A percentile compares a stretch with the other conserved stretches of the same genome.
Conservation (phyloP, 2,888 invertebrate species). For the Oscheius sp. region DNA sequence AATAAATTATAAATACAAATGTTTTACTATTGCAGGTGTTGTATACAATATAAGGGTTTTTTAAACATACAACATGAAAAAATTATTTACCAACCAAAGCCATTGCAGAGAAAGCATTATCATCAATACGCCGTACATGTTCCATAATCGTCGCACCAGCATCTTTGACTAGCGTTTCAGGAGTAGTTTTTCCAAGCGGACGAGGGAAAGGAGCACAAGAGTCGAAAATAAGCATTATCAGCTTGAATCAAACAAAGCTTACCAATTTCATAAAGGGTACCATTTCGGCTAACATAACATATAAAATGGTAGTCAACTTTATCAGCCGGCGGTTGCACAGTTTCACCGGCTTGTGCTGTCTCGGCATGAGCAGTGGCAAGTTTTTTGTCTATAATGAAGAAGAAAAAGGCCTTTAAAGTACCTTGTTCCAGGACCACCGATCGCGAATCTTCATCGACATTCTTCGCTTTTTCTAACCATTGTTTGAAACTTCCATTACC, state of each 20-base stretch:
- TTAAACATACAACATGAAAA: too few relatives aligned
- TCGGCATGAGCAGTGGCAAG: slow-evolving; percentile 48
- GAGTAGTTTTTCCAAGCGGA: slow-evolving; percentile 56
- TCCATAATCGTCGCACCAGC: slow-evolving; percentile 57
- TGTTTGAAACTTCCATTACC: slow-evolving; percentile 59
- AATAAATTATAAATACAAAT: too few relatives aligned
- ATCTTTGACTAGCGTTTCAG: slow-evolving; percentile 60
- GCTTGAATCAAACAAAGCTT: neutral
- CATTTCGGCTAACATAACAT: slow-evolving; percentile 57
- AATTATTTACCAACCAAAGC: slow-evolving; percentile 50
- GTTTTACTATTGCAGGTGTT: too few relatives aligned
- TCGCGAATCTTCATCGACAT: slow-evolving; percentile 50
- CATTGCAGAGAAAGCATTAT: slow-evolving; percentile 63
- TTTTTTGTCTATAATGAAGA: slow-evolving; percentile 30
- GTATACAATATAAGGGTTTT: too few relatives aligned
- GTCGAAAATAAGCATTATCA: slow-evolving; percentile 44
- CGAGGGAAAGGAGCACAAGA: slow-evolving; percentile 65
- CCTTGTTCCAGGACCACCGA: slow-evolving; percentile 46
- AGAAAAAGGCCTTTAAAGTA: neutral
- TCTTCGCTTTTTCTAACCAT: slow-evolving; percentile 60
- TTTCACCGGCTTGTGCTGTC: slow-evolving; percentile 59
- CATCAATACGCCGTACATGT: slow-evolving; percentile 58
- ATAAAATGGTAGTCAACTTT: slow-evolving; percentile 68
- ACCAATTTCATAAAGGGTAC: slow-evolving; percentile 66
- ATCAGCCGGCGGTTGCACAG: slow-evolving; percentile 40